Evolutionary conservation across 1,140 invertebrate species (phyloP).

Genomic region (Platyscapa corneri): DNA sequence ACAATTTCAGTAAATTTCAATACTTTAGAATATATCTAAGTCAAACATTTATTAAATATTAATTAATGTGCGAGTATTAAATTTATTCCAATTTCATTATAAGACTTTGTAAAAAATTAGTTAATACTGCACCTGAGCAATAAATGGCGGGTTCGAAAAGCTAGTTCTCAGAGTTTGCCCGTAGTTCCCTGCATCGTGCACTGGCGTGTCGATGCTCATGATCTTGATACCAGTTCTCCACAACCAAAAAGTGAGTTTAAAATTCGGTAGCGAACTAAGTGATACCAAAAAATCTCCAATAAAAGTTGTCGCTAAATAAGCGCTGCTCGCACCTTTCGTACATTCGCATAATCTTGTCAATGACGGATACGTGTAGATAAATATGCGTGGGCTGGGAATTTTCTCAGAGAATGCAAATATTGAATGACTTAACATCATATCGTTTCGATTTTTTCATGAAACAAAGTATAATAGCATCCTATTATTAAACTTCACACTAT

Average conservation of each 20-base stretch:
- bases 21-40: no score
- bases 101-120: background rate
- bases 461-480: background rate
- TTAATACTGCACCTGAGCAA: slow-evolving; percentile 58
- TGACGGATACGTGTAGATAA: slow-evolving; percentile 65
- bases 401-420: slow-evolving; percentile 68
- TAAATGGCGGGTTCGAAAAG: slow-evolving; percentile 44
- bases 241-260: slow-evolving; percentile 65
- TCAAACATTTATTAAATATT: no score
- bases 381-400: slow-evolving; percentile 60
- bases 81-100: no score
- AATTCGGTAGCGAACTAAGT: slow-evolving; percentile 62
- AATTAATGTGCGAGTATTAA: no score
- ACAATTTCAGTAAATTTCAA: no score
- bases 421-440: background rate
- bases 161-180: slow-evolving; percentile 60
- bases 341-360: slow-evolving; percentile 65
- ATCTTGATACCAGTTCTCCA: slow-evolving; percentile 70
- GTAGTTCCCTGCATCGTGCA: slow-evolving; percentile 57
- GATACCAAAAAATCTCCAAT: slow-evolving; percentile 61
- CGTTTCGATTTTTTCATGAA: background rate
- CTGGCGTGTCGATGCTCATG: slow-evolving; percentile 51
- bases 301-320: slow-evolving; percentile 66
- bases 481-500: background rate
- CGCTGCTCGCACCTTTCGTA: slow-evolving; percentile 45